phyloP scores from a whole-genome alignment of 2,113 vertebrate species.

The Oryzias curvinotus region DNA sequence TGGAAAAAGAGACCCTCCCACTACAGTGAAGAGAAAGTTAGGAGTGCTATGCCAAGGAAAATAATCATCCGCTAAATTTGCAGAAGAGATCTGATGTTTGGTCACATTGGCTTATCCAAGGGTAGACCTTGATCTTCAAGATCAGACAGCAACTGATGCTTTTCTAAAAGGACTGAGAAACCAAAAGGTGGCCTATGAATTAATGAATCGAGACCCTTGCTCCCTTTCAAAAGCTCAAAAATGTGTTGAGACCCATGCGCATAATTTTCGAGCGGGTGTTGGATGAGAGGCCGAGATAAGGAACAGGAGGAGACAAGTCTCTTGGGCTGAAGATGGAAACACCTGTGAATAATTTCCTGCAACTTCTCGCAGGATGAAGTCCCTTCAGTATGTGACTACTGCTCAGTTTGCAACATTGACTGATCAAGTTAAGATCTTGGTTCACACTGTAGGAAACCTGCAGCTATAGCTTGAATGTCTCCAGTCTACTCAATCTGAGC shows the following conservation, averaged over 20 bases:
- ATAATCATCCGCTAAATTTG: not conserved
- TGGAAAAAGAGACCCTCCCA: not conserved
- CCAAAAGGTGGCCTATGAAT: slow-evolving; percentile 2
- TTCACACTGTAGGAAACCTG: too few relatives aligned
- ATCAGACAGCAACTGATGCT: not conserved
- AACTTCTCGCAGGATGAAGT: not conserved
- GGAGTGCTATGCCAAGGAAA: not conserved
- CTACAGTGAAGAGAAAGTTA: not conserved
- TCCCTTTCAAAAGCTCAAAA: not conserved
- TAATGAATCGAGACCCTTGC: not conserved
- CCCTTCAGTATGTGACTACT: not conserved
- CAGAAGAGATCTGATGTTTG: not conserved
- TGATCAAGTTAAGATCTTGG: too few relatives aligned
- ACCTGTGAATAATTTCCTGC: not conserved
- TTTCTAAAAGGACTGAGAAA: not conserved
- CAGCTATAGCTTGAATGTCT: too few relatives aligned
- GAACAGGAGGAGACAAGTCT: not conserved
- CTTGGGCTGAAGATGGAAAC: not conserved
- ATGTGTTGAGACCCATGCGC: not conserved
- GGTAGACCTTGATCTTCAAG: not conserved
- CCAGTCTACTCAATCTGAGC: too few relatives aligned
- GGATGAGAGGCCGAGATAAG: not conserved
- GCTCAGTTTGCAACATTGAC: not conserved
- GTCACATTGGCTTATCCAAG: not conserved
- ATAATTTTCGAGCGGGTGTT: slow-evolving; percentile 3